These are phyloP conservation scores for Suncus etruscus DNA, from an alignment of 2,113 vertebrate species.

Conservation along the genomic window DNA sequence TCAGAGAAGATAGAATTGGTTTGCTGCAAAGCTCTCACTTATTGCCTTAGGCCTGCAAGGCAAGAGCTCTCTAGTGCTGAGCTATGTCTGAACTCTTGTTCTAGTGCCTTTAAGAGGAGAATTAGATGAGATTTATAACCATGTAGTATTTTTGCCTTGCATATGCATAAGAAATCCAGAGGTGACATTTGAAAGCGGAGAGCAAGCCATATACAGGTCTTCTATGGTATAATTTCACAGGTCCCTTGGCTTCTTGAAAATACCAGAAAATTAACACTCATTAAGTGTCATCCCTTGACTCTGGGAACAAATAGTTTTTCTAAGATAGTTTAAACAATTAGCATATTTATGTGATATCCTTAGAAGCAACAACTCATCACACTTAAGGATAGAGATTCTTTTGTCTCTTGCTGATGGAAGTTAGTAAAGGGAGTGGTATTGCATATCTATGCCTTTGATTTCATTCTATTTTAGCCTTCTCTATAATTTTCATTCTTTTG, in stretches of 20 bases:
- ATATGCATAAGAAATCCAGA: not conserved
- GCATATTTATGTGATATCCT: conserved; percentile 64
- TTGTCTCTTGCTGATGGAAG: conserved; percentile 70
- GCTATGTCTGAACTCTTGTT: not conserved
- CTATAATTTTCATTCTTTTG: conserved; percentile 76
- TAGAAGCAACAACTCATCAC: conserved; percentile 63
- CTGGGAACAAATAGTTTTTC: not conserved
- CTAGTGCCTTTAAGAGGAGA: not conserved
- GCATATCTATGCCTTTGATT: conserved; percentile 68
- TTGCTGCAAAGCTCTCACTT: too few relatives aligned
- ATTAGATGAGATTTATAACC: not conserved
- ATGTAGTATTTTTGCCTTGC: not conserved
- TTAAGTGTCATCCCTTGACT: not conserved
- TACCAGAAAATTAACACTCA: conserved; percentile 26
- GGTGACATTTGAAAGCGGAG: not conserved
- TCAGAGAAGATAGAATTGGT: too few relatives aligned
- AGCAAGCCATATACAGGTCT: not conserved
- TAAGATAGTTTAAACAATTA: conserved; percentile 67
- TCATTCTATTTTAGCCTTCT: conserved; percentile 80
- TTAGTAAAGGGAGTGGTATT: conserved; percentile 52
- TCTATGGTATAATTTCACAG: not conserved
- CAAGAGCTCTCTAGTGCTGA: not conserved
- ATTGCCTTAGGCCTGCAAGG: too few relatives aligned
- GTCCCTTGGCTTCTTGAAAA: not conserved
- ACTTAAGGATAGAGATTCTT: conserved; percentile 73